These are phyloP conservation scores for Steinernema feltiae DNA, from an alignment of 1,140 invertebrate genomes.

Conservation along the genomic window DNA sequence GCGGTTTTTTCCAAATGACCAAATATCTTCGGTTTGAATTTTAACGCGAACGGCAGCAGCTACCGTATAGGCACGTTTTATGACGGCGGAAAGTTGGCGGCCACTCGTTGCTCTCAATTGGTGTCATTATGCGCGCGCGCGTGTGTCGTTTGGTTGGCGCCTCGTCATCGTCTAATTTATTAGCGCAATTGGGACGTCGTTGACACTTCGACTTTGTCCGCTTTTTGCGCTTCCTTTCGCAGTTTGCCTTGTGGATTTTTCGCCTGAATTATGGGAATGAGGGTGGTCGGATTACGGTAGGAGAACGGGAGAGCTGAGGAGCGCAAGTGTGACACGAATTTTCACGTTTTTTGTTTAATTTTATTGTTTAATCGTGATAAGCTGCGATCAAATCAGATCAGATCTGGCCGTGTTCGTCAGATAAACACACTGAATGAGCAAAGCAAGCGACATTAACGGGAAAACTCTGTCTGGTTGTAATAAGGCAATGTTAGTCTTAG, in stretches of 20 bases:
- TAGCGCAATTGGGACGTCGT: conserved; percentile 6
- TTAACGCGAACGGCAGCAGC: background rate
- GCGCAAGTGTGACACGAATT: background rate
- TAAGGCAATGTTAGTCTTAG: no score
- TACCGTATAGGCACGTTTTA: background rate
- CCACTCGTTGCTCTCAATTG: background rate
- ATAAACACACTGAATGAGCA: no score
- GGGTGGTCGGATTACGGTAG: background rate
- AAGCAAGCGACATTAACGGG: no score
- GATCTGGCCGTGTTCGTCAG: no score
- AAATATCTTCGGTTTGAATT: background rate
- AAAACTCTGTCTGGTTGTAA: no score
- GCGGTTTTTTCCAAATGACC: background rate
- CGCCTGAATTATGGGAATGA: background rate
- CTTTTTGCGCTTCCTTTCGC: background rate
- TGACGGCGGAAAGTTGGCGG: background rate
- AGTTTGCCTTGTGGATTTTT: background rate
- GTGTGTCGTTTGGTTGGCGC: background rate
- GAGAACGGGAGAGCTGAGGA: background rate
- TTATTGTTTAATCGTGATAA: no score
- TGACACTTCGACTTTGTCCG: background rate
- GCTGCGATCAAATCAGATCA: no score
- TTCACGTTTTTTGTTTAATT: no score
- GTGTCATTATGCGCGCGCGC: background rate
- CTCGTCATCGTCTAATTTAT: conserved; percentile 9